Conservation (phyloP, 1,140 invertebrate species). For the Papilio dardanus region DNA sequence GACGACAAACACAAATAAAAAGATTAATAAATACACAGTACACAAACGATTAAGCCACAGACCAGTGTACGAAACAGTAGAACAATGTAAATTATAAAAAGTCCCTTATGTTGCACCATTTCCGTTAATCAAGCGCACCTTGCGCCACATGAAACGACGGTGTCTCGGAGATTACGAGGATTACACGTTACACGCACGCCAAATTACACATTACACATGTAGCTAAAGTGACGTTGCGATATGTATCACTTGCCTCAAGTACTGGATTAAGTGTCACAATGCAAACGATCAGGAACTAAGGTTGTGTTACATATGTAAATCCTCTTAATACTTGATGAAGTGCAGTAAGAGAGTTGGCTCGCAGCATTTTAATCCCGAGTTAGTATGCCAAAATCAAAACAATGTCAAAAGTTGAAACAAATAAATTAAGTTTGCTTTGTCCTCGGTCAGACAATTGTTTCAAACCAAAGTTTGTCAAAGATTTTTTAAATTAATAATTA, state of each 20-base stretch:
- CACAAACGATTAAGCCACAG: neutral
- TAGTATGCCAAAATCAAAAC: neutral
- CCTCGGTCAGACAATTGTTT: too few relatives aligned
- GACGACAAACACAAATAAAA: too few relatives aligned
- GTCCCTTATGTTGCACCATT: constrained; percentile 29
- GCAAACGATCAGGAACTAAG: constrained; percentile 1
- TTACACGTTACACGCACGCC: constrained; percentile 44
- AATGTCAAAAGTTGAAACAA: too few relatives aligned
- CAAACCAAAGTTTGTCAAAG: neutral
- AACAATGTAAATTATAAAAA: neutral
- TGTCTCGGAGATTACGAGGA: constrained; percentile 41
- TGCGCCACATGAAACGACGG: constrained; percentile 25
- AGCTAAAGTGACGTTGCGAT: constrained; percentile 33
- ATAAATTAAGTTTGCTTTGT: too few relatives aligned
- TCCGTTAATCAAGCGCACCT: constrained; percentile 28
- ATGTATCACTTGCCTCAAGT: constrained; percentile 22
- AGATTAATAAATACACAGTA: neutral
- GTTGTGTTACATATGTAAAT: constrained; percentile 21
- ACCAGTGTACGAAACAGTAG: constrained; percentile 4
- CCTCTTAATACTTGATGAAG: neutral
- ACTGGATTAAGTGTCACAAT: constrained; percentile 25
- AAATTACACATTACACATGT: constrained; percentile 44
- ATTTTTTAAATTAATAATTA: neutral
- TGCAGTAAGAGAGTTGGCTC: neutral
- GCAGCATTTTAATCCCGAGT: neutral